Percentiles rank a stretch among this genome's conserved stretches.
Conservation (phyloP, 1,140 invertebrate species). For the Euura saliciscinereae region DNA sequence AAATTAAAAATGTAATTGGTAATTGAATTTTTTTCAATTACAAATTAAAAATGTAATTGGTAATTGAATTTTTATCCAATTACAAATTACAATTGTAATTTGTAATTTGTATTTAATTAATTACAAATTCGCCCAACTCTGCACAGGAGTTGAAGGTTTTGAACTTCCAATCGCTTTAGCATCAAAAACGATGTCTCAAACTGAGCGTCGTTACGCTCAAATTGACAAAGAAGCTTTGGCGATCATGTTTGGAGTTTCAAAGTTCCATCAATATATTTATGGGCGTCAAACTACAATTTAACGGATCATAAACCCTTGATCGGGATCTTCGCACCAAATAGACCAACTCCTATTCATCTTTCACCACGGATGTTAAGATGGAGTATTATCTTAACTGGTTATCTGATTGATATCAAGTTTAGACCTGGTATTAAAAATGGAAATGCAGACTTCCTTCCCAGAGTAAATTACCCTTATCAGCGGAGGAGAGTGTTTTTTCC, state of each 20-base stretch:
- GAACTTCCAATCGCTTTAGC: conserved; percentile 43
- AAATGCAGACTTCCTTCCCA: conserved; percentile 33
- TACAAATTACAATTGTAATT: too few relatives aligned
- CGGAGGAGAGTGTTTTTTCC: too few relatives aligned
- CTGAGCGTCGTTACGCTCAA: conserved; percentile 44
- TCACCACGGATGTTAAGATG: conserved; percentile 35
- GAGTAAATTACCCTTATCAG: too few relatives aligned
- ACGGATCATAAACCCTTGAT: conserved; percentile 60
- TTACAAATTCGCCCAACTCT: too few relatives aligned
- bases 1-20: too few relatives aligned
- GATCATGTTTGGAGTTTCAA: conserved; percentile 24
- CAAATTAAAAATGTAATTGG: too few relatives aligned
- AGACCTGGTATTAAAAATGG: conserved; percentile 34
- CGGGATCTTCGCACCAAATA: conserved; percentile 48
- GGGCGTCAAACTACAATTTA: conserved; percentile 46
- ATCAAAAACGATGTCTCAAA: conserved; percentile 30
- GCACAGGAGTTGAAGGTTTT: too few relatives aligned
- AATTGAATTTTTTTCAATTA: too few relatives aligned
- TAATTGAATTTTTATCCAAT: too few relatives aligned
- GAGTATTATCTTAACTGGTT: conserved; percentile 32
- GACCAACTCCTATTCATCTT: conserved; percentile 41
- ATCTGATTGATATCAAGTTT: conserved; percentile 36
- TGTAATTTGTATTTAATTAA: too few relatives aligned
- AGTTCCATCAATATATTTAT: conserved; percentile 44
- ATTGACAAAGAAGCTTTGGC: conserved; percentile 59